Percentiles rank a stretch among this genome's conserved stretches.
Conservation (phyloP, 1,140 invertebrate species). For the Drosophila guanche region DNA sequence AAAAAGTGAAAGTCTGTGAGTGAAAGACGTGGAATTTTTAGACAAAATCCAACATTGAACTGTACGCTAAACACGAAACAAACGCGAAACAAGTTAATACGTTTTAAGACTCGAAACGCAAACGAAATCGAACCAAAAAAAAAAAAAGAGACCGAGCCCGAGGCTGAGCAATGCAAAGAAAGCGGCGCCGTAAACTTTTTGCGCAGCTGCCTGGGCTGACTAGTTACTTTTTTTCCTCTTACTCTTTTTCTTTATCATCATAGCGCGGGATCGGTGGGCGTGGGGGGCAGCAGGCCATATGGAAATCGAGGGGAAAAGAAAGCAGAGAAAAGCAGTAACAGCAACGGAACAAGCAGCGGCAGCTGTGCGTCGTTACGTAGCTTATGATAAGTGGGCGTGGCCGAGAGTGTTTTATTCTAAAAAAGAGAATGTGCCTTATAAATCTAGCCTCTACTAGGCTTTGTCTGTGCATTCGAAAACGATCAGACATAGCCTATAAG, state of each 20-base stretch:
- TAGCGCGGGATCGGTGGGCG: constrained; percentile 6
- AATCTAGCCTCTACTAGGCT: constrained; percentile 85
- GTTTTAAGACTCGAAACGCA: constrained; percentile 53
- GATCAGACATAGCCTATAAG: constrained; percentile 84
- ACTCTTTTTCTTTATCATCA: not conserved
- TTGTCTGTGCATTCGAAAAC: constrained; percentile 80
- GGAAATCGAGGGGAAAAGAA: constrained; percentile 6
- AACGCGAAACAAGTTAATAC: constrained; percentile 64
- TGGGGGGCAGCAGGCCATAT: not conserved
- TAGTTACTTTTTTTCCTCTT: constrained; percentile 16
- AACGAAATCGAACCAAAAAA: constrained; percentile 33
- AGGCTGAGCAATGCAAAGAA: constrained; percentile 59
- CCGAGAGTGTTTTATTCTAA: not conserved
- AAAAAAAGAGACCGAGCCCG: constrained; percentile 20
- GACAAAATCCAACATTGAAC: constrained; percentile 60
- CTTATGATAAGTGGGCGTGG: constrained; percentile 7
- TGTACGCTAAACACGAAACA: constrained; percentile 73
- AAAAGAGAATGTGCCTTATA: constrained; percentile 54
- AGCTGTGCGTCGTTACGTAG: not conserved
- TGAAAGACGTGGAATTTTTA: constrained; percentile 64
- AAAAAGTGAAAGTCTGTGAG: constrained; percentile 76
- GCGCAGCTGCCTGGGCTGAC: constrained; percentile 18
- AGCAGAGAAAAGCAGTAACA: not conserved
- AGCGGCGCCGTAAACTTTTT: constrained; percentile 45
- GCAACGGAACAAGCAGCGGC: not conserved